Base-by-base conservation (phyloP, 92 coral and sea anemone species). In the Virgularia gustaviana region DNA sequence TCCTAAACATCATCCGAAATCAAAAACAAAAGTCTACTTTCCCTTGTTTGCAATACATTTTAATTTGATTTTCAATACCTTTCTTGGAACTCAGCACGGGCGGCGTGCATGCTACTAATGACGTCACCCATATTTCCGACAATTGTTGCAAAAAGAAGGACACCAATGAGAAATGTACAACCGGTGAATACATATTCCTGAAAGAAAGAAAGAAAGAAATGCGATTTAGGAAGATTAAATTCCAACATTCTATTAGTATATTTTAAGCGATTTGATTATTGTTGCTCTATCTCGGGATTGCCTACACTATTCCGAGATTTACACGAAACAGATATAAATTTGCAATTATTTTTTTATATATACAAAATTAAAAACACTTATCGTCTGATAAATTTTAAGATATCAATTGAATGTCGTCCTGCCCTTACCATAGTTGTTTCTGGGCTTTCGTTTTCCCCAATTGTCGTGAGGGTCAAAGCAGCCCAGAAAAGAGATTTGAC, bases 101-200 rank as follows among this genome's bases (percentile, higher is more conserved):
- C 86, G 6, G 97, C 97, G 63, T 91, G 88, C 96, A 91, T 89
- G 81, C 87, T 91, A 70, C 97, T 91, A 51, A 91, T 91, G 83
- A 91, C 95, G 74, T 91, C 97, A 19, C 97, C 97, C 57, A 91
- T 95, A 36, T 91, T 91, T 35, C 97, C 97, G 3, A 91, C 97
- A 19, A 91, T 95, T 4, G 97, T 88, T 32, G 97, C 97, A 77
- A 91, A 91, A 13, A 91, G 89, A 62, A 91, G 83, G 63, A 91
- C 87, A 34, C 97, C 97, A 33, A 91, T 85, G 51, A 91, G 85
- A 76, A 91, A 91, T 87, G 90, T 91, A 47, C 84, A 81, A 3
- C 97, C 88, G 1, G 97, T 89, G 61, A 91, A 91, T 36, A 89
- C 72, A 76, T 91, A 91, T 27, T 91, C 97, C 97, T 91, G 18